Evolutionary conservation across 2,113 vertebrate genomes (phyloP), one percentile per base, ranked within the genome.

Genomic region (Machaerirhynchus nigripectus): DNA sequence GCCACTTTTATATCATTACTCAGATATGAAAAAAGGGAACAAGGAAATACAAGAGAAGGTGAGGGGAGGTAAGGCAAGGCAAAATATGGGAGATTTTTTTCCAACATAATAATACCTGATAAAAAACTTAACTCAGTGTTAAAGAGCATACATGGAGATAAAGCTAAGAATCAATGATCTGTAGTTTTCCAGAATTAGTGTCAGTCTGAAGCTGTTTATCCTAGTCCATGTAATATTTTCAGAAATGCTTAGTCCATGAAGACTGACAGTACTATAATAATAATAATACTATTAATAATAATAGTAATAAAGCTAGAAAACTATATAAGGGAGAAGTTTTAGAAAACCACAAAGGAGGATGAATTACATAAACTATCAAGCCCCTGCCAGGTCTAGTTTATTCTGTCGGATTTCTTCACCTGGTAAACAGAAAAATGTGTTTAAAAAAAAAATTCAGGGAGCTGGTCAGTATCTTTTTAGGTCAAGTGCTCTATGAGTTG

Each of bases 41-140:
- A 9, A 63, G 5, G 9, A 60, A 92, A 78, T 60, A 12, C 4
- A 74, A 83, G 10, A 27, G 13, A 79, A 74, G 4, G 15, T 3
- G 23, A 73, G 10, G 8, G 0, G 0, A 59, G 21, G 19, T 6
- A 55, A 74, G 13, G 7, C 11, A 76, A 90, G 26, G 7, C 6
- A 81, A 49, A 20, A 8, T 8, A 87, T 6, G 15, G 4, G 23
- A 87, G 20, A 23, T n/a, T 39, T 91, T 63, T 52, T 57, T 15
- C 42, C 23, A 35, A 28, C 7, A 23, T 27, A 75, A 61, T 57
- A 81, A 24, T 74, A 59, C 40, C 39, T 78, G 39, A 63, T 13
- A 28, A 30, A 14, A 90, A 79, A 64, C 14, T 44, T 14, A 75
- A 71, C 8, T 46, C 75, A 14, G 4, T 76, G 22, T 42, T 59